Evolutionary conservation across 2,888 invertebrate species (phyloP).

Genomic region (Ichneumoninae sp.): DNA sequence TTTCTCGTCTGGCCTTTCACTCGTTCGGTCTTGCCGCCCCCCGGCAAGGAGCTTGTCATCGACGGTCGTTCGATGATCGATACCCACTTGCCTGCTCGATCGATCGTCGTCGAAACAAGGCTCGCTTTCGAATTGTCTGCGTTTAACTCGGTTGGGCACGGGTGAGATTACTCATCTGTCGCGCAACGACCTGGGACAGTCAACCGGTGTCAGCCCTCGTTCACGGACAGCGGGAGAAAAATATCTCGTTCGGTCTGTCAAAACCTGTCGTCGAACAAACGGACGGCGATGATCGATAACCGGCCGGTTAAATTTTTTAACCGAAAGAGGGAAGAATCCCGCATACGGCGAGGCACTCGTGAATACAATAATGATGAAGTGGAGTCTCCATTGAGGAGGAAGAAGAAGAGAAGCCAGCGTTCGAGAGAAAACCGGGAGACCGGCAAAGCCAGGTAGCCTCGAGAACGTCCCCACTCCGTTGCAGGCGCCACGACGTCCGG

Average conservation of each 20-base stretch:
- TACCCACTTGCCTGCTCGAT: slow-evolving; percentile 63
- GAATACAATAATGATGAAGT: slow-evolving; percentile 8
- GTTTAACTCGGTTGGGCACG: neutral
- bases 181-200: neutral
- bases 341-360: neutral
- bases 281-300: slow-evolving; percentile 27
- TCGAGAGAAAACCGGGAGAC: slow-evolving; percentile 11
- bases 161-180: neutral
- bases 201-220: neutral
- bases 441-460: slow-evolving; percentile 23
- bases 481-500: slow-evolving; percentile 23
- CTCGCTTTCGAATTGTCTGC: slow-evolving; percentile 6
- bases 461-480: neutral
- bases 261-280: slow-evolving; percentile 23
- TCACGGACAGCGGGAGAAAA: neutral
- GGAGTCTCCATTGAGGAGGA: slow-evolving; percentile 5
- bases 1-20: slow-evolving; percentile 29
- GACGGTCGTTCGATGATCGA: slow-evolving; percentile 70
- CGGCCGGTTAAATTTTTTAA: slow-evolving; percentile 1
- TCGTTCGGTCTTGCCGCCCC: slow-evolving; percentile 13
- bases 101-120: slow-evolving; percentile 67
- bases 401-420: neutral
- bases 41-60: slow-evolving; percentile 59
- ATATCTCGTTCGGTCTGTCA: slow-evolving; percentile 22
- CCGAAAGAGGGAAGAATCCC: neutral